Conservation (phyloP, 2,113 vertebrate species). For the Symphodus melops region DNA sequence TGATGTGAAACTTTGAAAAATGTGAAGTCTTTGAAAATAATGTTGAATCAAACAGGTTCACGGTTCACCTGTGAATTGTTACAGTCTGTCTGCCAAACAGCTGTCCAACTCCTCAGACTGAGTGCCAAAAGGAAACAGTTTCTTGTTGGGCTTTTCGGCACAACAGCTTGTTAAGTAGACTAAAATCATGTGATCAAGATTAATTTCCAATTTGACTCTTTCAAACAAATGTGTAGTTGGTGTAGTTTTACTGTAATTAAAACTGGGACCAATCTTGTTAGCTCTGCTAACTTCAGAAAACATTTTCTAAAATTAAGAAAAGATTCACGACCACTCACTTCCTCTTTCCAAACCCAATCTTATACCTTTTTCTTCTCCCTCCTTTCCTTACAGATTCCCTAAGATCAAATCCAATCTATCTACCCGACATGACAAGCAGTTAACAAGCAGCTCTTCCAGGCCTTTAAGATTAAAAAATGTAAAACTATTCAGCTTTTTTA, state of each 20-base stretch:
- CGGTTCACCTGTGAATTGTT: slow-evolving; percentile 16
- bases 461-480: slow-evolving; percentile 61
- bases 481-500: slow-evolving; percentile 65
- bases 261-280: too few species aligned
- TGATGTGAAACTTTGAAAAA: background rate
- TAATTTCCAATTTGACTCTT: background rate
- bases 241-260: too few species aligned
- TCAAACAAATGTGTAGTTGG: too few species aligned
- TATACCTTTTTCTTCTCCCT: slow-evolving; percentile 14
- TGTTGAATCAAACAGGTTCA: slow-evolving; percentile 29
- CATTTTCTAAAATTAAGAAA: slow-evolving; percentile 46
- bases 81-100: slow-evolving; percentile 21
- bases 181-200: slow-evolving; percentile 8
- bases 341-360: background rate
- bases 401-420: slow-evolving; percentile 58
- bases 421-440: slow-evolving; percentile 47
- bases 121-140: background rate
- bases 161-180: slow-evolving; percentile 9
- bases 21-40: slow-evolving; percentile 13
- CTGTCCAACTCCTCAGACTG: slow-evolving; percentile 17
- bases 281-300: background rate
- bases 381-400: slow-evolving; percentile 29
- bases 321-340: slow-evolving; percentile 15
- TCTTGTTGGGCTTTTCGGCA: slow-evolving; percentile 8
- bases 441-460: slow-evolving; percentile 48